Conservation (phyloP, 1,140 invertebrate species). For the Ceratitis capitata region DNA sequence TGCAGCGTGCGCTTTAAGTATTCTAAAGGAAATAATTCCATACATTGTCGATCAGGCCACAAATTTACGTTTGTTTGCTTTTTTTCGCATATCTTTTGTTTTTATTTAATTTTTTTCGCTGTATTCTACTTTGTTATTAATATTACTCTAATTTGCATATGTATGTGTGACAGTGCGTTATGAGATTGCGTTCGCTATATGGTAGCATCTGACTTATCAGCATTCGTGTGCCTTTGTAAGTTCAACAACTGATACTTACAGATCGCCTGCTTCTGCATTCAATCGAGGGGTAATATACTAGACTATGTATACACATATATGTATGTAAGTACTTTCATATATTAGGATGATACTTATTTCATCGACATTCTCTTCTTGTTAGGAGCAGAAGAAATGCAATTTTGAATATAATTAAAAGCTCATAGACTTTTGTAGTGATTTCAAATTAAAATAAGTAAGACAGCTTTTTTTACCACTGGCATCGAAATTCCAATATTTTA, state of each 20-base stretch:
- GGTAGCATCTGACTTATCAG: not conserved
- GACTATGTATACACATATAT: not conserved
- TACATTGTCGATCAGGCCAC: not conserved
- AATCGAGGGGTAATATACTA: not conserved
- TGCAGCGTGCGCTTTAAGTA: not conserved
- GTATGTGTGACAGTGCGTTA: not conserved
- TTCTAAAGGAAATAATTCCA: not conserved
- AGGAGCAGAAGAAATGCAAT: too few relatives aligned
- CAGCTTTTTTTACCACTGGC: too few relatives aligned
- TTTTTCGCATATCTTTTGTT: not conserved
- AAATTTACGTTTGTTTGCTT: not conserved
- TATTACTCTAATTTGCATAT: not conserved
- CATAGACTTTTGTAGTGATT: too few relatives aligned
- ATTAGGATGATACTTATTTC: too few relatives aligned
- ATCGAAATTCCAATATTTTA: too few relatives aligned
- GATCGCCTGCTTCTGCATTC: not conserved
- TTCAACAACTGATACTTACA: conserved; percentile 18
- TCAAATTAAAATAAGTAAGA: too few relatives aligned
- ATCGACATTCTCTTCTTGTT: too few relatives aligned
- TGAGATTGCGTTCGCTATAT: not conserved
- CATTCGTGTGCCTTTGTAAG: not conserved
- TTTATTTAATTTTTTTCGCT: not conserved
- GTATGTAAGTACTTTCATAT: not conserved
- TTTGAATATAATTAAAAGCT: too few relatives aligned
- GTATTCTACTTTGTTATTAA: not conserved